Evolutionary conservation across 1,140 invertebrate genomes (phyloP).

Genomic region (Drosophila trapezifrons): DNA sequence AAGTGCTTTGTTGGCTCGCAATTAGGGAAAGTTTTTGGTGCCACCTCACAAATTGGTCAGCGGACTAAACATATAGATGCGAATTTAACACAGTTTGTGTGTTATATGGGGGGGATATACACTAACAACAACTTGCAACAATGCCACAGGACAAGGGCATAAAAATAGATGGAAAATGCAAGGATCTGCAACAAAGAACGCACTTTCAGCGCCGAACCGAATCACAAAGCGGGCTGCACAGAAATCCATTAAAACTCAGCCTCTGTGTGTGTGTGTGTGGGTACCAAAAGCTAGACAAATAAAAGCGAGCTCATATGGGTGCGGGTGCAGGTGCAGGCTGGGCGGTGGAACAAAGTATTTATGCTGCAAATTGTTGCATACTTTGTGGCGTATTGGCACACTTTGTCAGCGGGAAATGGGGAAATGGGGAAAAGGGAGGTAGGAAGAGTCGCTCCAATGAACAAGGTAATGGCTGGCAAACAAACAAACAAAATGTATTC

Average conservation of each 20-base stretch:
- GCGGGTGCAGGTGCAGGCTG: neutral
- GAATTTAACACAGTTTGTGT: conserved; percentile 1
- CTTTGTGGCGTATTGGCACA: conserved; percentile 77
- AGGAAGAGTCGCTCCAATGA: conserved; percentile 24
- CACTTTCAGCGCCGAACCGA: conserved; percentile 8
- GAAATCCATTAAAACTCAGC: conserved; percentile 48
- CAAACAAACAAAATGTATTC: conserved; percentile 48
- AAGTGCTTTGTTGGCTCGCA: conserved; percentile 53
- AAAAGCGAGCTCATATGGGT: conserved; percentile 10
- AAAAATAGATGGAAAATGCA: neutral
- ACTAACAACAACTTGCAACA: neutral
- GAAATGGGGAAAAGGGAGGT: neutral
- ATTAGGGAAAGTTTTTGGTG: conserved; percentile 27
- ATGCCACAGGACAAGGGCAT: neutral
- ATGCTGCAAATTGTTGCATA: conserved; percentile 80
- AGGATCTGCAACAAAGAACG: conserved; percentile 33
- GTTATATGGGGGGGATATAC: too few species aligned
- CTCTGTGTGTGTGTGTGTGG: neutral
- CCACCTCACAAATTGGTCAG: conserved; percentile 10
- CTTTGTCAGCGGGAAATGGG: conserved; percentile 64
- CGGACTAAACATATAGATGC: neutral
- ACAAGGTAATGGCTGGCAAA: conserved; percentile 42
- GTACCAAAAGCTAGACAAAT: conserved; percentile 29
- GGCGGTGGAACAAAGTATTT: conserved; percentile 69
- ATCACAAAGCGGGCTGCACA: conserved; percentile 21